Percentiles rank a stretch among this genome's conserved stretches.
Conservation (phyloP, 2,888 invertebrate species). For the Eurytoma californica region DNA sequence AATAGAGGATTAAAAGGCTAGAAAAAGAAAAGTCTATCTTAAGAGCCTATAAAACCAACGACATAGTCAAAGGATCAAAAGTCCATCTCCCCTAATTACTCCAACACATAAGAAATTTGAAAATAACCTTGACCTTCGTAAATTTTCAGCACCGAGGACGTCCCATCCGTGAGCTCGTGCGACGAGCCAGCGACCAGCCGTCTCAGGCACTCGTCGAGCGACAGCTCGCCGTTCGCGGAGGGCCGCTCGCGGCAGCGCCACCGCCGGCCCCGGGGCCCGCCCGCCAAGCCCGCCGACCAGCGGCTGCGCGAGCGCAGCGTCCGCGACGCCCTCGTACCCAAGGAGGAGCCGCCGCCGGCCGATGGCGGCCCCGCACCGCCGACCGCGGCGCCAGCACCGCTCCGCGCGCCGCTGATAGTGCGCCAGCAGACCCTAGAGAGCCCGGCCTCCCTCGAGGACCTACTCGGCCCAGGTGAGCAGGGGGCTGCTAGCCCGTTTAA, state of each 20-base stretch:
- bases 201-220: constrained; percentile 27
- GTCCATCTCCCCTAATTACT: too few relatives aligned
- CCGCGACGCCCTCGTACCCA: constrained; percentile 53
- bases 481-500: too few relatives aligned
- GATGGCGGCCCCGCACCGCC: constrained; percentile 26
- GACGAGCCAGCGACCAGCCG: neutral
- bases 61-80: too few relatives aligned
- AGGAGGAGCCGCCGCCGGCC: constrained; percentile 51
- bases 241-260: constrained; percentile 17
- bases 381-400: constrained; percentile 12
- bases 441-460: constrained; percentile 63
- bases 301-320: constrained; percentile 36
- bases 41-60: too few relatives aligned
- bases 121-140: neutral
- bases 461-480: constrained; percentile 54
- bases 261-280: neutral
- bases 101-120: too few relatives aligned
- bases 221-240: constrained; percentile 26
- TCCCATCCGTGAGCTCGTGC: neutral
- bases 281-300: constrained; percentile 34
- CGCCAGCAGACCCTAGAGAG: constrained; percentile 64
- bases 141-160: constrained; percentile 32
- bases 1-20: too few relatives aligned
- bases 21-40: too few relatives aligned
- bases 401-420: constrained; percentile 26